phyloP scores from a whole-genome alignment of 2,797 vertebrate species.

The Oreochromis grahami region DNA sequence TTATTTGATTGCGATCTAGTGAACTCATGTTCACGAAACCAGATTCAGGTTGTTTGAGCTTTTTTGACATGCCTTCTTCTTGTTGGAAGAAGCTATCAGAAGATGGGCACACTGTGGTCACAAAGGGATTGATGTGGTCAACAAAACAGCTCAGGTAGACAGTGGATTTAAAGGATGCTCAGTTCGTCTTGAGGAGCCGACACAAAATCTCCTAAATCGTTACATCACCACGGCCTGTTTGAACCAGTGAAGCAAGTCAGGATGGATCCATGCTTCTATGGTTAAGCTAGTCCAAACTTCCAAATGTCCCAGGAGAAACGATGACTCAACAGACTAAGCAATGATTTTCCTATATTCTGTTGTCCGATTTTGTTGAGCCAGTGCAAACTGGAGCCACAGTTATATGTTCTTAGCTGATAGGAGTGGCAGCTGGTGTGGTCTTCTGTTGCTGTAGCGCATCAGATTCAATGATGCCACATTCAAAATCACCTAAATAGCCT shows the following conservation, averaged over 20 bases:
- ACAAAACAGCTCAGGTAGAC: not conserved
- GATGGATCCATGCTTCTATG: not conserved
- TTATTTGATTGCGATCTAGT: not conserved
- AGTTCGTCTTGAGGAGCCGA: not conserved
- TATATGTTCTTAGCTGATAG: not conserved
- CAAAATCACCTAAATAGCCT: fast-evolving
- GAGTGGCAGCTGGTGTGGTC: not conserved
- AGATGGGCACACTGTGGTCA: not conserved
- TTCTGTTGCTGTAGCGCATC: not conserved
- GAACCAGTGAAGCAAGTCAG: not conserved
- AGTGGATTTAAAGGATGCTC: not conserved
- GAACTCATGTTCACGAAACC: not conserved
- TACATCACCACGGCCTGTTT: not conserved
- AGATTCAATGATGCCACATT: not conserved
- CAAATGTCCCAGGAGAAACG: not conserved
- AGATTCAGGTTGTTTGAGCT: not conserved
- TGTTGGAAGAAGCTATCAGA: not conserved
- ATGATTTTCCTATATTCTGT: not conserved
- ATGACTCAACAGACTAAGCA: not conserved
- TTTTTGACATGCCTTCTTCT: not conserved
- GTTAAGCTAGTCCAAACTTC: not conserved
- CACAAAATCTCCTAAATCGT: not conserved
- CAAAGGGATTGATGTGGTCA: not conserved
- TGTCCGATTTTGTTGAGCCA: not conserved
- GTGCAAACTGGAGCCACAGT: not conserved